These are phyloP conservation scores for Setipinna tenuifilis DNA, from an alignment of 2,797 vertebrate species.

Conservation along the genomic window DNA sequence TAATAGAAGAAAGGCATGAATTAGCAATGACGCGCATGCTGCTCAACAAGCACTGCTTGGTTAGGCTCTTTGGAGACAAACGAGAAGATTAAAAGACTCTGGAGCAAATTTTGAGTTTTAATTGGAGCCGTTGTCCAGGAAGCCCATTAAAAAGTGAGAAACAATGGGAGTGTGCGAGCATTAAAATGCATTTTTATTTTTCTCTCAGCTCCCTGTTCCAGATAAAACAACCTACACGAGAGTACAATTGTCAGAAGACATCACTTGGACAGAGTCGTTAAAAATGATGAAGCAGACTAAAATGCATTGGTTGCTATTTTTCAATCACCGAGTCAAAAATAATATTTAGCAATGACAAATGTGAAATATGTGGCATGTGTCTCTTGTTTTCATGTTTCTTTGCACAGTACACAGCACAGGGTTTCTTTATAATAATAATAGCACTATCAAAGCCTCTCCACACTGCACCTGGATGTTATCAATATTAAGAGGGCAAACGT, in stretches of 20 bases:
- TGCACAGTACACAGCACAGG: background rate
- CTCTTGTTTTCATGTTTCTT: too few relatives aligned
- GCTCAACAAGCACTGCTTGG: slow-evolving; percentile 31
- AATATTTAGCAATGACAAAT: background rate
- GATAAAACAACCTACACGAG: background rate
- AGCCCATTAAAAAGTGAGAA: slow-evolving; percentile 13
- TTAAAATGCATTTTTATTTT: background rate
- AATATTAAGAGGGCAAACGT: background rate
- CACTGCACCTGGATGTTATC: background rate
- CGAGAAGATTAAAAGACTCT: slow-evolving; percentile 49
- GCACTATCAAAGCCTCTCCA: background rate
- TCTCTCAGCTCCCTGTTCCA: background rate
- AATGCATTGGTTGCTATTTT: background rate
- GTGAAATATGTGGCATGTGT: background rate
- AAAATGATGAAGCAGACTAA: background rate
- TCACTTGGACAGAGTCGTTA: background rate
- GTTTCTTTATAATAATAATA: background rate
- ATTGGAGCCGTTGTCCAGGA: slow-evolving; percentile 42
- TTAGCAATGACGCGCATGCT: slow-evolving; percentile 38
- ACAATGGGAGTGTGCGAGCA: background rate
- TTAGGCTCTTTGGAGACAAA: slow-evolving; percentile 17
- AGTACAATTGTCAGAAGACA: background rate
- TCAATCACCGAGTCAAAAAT: background rate
- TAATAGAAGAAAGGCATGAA: slow-evolving; percentile 51
- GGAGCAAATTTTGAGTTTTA: slow-evolving; percentile 32